These are phyloP conservation scores for Cetonia aurata DNA, from an alignment of 2,888 invertebrate genomes.

Conservation along the genomic window DNA sequence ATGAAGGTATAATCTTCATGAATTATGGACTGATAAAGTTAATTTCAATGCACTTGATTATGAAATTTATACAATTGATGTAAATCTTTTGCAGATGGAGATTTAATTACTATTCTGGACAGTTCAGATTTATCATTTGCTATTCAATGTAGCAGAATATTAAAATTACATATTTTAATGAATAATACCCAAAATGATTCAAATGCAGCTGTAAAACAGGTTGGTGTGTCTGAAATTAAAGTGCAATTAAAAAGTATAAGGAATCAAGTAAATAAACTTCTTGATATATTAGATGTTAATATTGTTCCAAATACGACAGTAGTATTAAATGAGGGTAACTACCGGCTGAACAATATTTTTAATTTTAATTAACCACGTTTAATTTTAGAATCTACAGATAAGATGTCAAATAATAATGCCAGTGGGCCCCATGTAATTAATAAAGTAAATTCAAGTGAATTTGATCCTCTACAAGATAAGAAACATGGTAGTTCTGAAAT, in stretches of 20 bases:
- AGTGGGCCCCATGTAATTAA: conserved; percentile 52
- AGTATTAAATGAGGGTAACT: conserved; percentile 42
- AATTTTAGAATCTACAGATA: conserved; percentile 37
- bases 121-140: conserved; percentile 78
- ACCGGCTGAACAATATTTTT: conserved; percentile 3
- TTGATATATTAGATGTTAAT: conserved; percentile 70
- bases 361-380: background rate
- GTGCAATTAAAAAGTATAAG: conserved; percentile 67
- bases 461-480: conserved; percentile 71
- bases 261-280: conserved; percentile 71
- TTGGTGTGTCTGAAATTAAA: conserved; percentile 68
- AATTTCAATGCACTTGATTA: background rate
- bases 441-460: conserved; percentile 70
- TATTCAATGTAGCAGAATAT: conserved; percentile 75
- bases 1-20: conserved; percentile 71
- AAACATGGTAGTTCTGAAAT: conserved; percentile 45
- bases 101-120: conserved; percentile 79
- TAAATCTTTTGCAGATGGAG: conserved; percentile 71
- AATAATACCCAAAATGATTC: conserved; percentile 58
- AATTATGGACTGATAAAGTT: conserved; percentile 9
- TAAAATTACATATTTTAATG: conserved; percentile 74
- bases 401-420: conserved; percentile 27
- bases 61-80: conserved; percentile 4
- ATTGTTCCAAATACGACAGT: conserved; percentile 28
- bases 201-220: conserved; percentile 52